A percentile compares a stretch with the other conserved stretches of the same genome.
These are phyloP conservation scores for Mandrillus leucophaeus DNA, from an alignment of 2,113 vertebrate species.

Conservation along the genomic window DNA sequence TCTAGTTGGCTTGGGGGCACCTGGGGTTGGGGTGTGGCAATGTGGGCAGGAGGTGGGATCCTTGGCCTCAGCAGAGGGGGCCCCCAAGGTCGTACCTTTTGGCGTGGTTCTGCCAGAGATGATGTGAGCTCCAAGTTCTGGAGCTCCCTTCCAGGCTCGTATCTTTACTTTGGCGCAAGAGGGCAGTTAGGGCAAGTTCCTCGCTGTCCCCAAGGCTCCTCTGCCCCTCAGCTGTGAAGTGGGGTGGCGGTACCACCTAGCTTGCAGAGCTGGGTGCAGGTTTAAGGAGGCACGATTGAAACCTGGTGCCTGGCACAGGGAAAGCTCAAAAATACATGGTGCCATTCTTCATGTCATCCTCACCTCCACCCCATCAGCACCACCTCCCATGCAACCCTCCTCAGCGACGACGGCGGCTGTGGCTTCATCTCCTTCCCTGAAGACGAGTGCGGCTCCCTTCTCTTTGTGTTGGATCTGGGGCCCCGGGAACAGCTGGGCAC, in stretches of 20 bases:
- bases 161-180: background rate
- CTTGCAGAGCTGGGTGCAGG: no score
- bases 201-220: no score
- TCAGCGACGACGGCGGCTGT: no score
- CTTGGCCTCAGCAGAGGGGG: background rate
- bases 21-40: background rate
- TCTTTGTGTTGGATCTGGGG: no score
- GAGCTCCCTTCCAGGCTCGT: no score
- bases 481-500: background rate
- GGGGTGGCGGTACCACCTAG: background rate
- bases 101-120: background rate
- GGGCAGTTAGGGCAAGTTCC: no score
- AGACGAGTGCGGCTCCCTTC: fast-evolving
- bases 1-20: background rate
- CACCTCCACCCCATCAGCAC: background rate
- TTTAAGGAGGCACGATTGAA: no score
- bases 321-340: background rate
- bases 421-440: background rate
- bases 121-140: background rate
- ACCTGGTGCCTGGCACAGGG: background rate
- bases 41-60: background rate
- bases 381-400: background rate
- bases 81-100: no score
- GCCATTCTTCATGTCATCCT: background rate
- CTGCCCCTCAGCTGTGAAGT: background rate